phyloP scores from a whole-genome alignment of 92 coral and sea anemone genomes.

The Diadumene lineata region DNA sequence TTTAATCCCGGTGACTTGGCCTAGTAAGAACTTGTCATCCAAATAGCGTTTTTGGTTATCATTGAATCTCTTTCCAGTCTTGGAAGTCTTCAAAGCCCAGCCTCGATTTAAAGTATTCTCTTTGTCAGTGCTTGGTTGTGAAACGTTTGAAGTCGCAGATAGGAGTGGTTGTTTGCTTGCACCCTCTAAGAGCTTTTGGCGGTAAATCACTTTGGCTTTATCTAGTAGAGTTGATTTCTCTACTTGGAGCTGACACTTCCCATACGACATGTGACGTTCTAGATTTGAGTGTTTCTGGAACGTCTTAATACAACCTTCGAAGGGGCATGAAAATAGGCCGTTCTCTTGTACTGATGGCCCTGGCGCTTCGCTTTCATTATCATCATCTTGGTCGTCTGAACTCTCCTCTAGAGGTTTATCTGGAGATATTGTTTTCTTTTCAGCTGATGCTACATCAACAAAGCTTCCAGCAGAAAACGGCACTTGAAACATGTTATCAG shows the following conservation, averaged over 20 bases:
- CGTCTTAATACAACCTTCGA: slow-evolving; percentile 42
- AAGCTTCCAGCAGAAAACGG: too few species aligned
- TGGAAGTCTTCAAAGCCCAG: slow-evolving; percentile 31
- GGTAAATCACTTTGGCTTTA: slow-evolving; percentile 39
- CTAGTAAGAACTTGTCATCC: slow-evolving; percentile 41
- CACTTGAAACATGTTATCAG: too few species aligned
- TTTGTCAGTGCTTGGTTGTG: neutral
- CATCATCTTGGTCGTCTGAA: neutral
- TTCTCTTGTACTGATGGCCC: slow-evolving; percentile 7
- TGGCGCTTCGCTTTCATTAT: neutral
- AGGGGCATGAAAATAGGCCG: slow-evolving; percentile 38
- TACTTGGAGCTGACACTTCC: slow-evolving; percentile 32
- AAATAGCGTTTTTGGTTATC: slow-evolving; percentile 52
- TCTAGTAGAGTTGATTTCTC: slow-evolving; percentile 31
- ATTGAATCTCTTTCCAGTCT: slow-evolving; percentile 34
- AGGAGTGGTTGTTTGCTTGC: slow-evolving; percentile 34
- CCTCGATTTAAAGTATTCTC: neutral
- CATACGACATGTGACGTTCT: slow-evolving; percentile 34
- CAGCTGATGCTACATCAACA: neutral
- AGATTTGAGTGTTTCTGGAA: slow-evolving; percentile 37
- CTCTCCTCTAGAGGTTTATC: too few species aligned
- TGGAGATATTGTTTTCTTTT: neutral
- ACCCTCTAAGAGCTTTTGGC: slow-evolving; percentile 33
- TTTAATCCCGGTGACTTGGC: slow-evolving; percentile 47
- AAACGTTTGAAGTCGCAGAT: neutral